A percentile compares a stretch with the other conserved stretches of the same genome.
These are phyloP conservation scores for Oceanodroma leucorhoa DNA, from an alignment of 2,797 vertebrate genomes.

Conservation along the genomic window DNA sequence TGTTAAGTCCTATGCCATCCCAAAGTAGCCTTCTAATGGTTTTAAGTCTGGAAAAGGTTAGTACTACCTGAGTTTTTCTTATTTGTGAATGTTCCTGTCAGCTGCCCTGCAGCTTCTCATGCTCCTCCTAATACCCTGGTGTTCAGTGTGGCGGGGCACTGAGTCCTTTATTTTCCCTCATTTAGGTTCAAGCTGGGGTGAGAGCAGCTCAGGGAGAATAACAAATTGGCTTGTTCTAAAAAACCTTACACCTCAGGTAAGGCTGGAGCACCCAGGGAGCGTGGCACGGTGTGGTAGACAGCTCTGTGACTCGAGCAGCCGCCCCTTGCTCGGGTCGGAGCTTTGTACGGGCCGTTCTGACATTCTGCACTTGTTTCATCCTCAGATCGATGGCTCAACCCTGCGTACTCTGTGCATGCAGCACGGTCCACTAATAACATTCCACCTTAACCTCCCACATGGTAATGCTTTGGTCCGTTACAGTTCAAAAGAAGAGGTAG, in stretches of 20 bases:
- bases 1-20: neutral
- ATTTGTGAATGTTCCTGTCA: neutral
- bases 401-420: conserved; percentile 93
- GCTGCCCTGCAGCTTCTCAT: accelerated
- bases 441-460: conserved; percentile 91
- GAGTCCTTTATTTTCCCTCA: neutral
- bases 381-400: conserved; percentile 88
- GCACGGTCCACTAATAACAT: conserved; percentile 90
- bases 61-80: accelerated
- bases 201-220: conserved; percentile 98
- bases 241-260: conserved; percentile 99
- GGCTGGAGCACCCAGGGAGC: neutral
- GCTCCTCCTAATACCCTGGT: accelerated
- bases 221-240: conserved; percentile 98
- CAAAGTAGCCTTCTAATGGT: neutral
- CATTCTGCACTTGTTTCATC: accelerated
- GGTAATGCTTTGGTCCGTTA: conserved; percentile 90
- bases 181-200: conserved; percentile 93
- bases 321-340: neutral
- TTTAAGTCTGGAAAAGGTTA: neutral
- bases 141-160: neutral
- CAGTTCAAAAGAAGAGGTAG: conserved; percentile 90
- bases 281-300: accelerated
- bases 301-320: neutral
- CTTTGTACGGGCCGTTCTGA: neutral